Percentiles rank a stretch among this genome's conserved stretches.
Evolutionary conservation across 53 echinoderm and acorn worm genomes (phyloP).

Genomic region (Echinarachnius parma): DNA sequence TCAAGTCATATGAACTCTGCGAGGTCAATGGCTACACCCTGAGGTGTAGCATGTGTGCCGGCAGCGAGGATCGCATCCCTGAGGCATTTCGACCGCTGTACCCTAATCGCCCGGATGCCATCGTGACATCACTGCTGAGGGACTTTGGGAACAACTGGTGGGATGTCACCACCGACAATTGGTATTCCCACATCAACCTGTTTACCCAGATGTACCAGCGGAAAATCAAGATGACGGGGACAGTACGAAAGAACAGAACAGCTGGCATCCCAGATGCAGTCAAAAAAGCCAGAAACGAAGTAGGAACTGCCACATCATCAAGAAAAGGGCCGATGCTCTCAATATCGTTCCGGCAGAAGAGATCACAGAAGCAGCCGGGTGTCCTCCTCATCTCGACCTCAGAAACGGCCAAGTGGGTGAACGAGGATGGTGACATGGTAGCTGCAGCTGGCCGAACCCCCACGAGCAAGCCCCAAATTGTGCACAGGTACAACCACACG

Average conservation of each 20-base stretch:
- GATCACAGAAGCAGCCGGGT: constrained; percentile 1
- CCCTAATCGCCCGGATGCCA: neutral
- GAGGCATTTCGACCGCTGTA: neutral
- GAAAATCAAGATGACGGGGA: constrained; percentile 1
- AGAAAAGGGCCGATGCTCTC: neutral
- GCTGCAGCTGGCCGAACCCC: neutral
- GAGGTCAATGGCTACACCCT: neutral
- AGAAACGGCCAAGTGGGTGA: neutral
- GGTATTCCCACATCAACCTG: neutral
- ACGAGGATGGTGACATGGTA: neutral
- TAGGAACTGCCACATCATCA: neutral
- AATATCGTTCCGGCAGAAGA: neutral
- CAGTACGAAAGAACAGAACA: constrained; percentile 5
- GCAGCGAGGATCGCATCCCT: neutral
- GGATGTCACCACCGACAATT: constrained; percentile 2
- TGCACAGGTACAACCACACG: neutral
- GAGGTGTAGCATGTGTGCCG: neutral
- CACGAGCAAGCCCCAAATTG: neutral
- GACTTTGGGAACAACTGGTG: neutral
- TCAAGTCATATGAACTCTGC: neutral
- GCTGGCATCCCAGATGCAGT: neutral
- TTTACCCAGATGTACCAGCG: neutral
- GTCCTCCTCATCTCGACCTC: neutral
- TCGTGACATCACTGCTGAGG: neutral
- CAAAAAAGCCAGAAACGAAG: neutral